phyloP scores from a whole-genome alignment of 2,113 vertebrate genomes.

The Rhinichthys klamathensis region DNA sequence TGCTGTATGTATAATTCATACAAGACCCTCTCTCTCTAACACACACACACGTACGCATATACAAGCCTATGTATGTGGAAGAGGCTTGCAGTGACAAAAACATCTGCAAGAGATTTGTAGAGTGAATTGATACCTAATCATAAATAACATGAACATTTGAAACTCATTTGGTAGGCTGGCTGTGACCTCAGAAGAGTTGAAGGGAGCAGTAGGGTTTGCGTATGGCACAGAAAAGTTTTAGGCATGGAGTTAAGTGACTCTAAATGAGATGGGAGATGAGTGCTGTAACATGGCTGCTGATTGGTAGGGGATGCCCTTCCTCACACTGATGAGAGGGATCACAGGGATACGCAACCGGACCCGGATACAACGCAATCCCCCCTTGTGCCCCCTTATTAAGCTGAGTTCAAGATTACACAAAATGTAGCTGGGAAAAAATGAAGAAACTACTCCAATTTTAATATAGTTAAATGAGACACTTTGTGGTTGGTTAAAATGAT shows the following conservation, averaged over 20 bases:
- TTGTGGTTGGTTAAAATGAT: not conserved
- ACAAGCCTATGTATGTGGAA: conserved; percentile 38
- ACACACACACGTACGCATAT: conserved; percentile 44
- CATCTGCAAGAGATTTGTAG: conserved; percentile 65
- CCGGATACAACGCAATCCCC: not conserved
- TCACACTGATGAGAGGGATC: conserved; percentile 14
- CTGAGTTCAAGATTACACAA: conserved; percentile 13
- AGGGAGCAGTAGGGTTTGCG: conserved; percentile 15
- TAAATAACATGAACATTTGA: conserved; percentile 62
- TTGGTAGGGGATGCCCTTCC: conserved; percentile 73
- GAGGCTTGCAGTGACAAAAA: conserved; percentile 44
- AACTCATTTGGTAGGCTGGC: conserved; percentile 54
- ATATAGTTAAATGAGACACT: conserved; percentile 4
- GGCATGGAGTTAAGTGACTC: conserved; percentile 70
- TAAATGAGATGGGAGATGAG: conserved; percentile 76
- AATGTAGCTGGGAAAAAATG: not conserved
- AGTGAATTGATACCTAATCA: conserved; percentile 60
- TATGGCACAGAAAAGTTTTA: conserved; percentile 3
- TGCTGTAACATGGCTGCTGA: conserved; percentile 73
- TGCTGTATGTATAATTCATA: conserved; percentile 59
- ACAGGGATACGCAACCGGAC: not conserved
- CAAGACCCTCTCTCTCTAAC: conserved; percentile 46
- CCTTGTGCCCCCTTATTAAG: conserved; percentile 21
- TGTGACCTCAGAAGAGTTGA: conserved; percentile 42
- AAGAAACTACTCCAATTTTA: not conserved